Conservation (phyloP, 2,888 invertebrate genomes). For the Leucophenga montana region DNA sequence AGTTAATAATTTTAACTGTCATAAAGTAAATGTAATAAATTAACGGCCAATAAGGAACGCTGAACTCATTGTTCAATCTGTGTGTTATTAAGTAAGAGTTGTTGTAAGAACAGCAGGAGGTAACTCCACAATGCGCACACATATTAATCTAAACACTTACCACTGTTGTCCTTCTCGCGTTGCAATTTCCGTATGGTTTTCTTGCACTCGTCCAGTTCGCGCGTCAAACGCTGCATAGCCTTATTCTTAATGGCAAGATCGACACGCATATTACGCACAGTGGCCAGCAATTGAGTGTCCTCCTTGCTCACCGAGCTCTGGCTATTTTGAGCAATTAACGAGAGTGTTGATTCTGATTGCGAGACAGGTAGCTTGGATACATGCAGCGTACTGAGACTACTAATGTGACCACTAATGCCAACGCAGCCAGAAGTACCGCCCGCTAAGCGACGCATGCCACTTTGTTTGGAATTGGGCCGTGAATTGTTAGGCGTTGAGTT, state of each 20-base stretch:
- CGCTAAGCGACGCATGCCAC: constrained; percentile 70
- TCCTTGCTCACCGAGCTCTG: constrained; percentile 75
- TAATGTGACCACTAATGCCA: constrained; percentile 33
- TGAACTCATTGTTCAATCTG: no score
- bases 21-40: no score
- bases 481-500: constrained; percentile 71
- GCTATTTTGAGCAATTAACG: constrained; percentile 56
- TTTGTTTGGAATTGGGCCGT: constrained; percentile 74
- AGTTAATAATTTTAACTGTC: no score
- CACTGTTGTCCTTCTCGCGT: constrained; percentile 79
- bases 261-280: constrained; percentile 84
- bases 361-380: constrained; percentile 74
- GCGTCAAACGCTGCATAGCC: constrained; percentile 80
- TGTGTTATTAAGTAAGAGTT: no score
- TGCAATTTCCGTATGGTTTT: constrained; percentile 84
- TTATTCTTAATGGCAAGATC: constrained; percentile 85
- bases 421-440: constrained; percentile 34
- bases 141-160: constrained; percentile 12
- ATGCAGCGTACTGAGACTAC: constrained; percentile 37
- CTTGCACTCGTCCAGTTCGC: constrained; percentile 83
- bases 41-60: no score
- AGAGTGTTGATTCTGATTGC: constrained; percentile 75
- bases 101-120: no score
- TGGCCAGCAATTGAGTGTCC: constrained; percentile 84
- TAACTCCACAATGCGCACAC: no score